Conservation (phyloP, 2,888 invertebrate species). For the Furcula furcula region DNA sequence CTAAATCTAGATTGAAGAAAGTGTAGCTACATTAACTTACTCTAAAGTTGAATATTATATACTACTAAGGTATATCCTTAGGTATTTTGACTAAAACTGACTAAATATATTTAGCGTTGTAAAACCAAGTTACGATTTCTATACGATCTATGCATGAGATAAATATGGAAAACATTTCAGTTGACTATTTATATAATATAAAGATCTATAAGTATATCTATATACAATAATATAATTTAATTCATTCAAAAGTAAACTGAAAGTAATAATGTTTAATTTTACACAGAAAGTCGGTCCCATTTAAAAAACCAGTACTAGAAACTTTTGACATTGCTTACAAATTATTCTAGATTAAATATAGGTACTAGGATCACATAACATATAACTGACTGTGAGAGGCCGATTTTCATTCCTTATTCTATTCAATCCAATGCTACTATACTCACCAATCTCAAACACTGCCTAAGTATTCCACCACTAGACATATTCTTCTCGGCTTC, state of each 20-base stretch:
- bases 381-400: neutral
- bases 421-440: neutral
- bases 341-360: too few relatives aligned
- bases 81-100: too few relatives aligned
- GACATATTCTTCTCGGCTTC: slow-evolving; percentile 99
- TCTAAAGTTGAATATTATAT: slow-evolving; percentile 25
- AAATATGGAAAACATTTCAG: neutral
- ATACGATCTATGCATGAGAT: neutral
- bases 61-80: too few relatives aligned
- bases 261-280: too few relatives aligned
- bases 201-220: too few relatives aligned
- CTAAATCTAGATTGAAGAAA: slow-evolving; percentile 25
- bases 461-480: slow-evolving; percentile 98
- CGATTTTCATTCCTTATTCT: neutral
- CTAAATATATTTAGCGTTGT: slow-evolving; percentile 8
- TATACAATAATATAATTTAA: too few relatives aligned
- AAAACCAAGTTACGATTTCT: neutral
- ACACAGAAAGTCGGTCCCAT: too few relatives aligned
- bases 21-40: slow-evolving; percentile 16
- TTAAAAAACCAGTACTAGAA: too few relatives aligned
- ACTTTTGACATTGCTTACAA: too few relatives aligned
- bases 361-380: neutral
- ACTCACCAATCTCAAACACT: slow-evolving; percentile 95
- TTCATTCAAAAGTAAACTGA: too few relatives aligned
- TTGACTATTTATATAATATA: too few relatives aligned